Percentiles rank a stretch among this genome's conserved stretches.
phyloP scores from a whole-genome alignment of 2,113 vertebrate genomes.

The Danio rerio region DNA sequence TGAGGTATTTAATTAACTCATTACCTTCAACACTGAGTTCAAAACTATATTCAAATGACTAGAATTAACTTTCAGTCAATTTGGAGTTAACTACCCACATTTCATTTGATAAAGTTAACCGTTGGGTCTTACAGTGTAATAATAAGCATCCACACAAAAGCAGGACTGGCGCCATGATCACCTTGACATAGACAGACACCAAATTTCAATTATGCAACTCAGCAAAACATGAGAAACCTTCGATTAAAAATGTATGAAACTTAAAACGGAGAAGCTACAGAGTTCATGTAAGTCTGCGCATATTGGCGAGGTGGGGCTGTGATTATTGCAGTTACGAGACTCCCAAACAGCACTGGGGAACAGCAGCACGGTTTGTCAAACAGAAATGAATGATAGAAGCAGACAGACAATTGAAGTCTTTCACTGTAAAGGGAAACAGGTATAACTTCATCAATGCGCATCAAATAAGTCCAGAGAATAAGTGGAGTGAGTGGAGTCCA shows the following conservation, averaged over 20 bases:
- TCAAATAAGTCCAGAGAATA: background rate
- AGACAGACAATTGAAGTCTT: slow-evolving; percentile 3
- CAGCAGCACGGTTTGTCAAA: background rate
- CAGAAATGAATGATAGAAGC: background rate
- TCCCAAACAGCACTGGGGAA: background rate
- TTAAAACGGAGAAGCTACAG: background rate
- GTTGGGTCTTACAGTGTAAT: no score
- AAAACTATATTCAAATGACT: no score
- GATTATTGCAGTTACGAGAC: background rate
- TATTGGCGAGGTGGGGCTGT: background rate
- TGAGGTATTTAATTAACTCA: no score
- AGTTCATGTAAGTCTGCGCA: background rate
- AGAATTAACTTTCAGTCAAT: no score
- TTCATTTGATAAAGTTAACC: no score
- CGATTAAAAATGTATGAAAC: background rate
- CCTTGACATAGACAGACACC: background rate
- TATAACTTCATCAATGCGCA: slow-evolving; percentile 7
- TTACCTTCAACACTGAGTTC: no score
- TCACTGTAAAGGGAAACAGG: background rate
- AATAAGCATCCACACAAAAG: background rate
- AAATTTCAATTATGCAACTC: background rate
- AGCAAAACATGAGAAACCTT: background rate
- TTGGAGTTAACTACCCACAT: no score
- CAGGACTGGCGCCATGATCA: background rate
- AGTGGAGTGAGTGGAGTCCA: background rate